Conservation (phyloP, 2,797 vertebrate species). For the Odontamblyopus rebecca region DNA sequence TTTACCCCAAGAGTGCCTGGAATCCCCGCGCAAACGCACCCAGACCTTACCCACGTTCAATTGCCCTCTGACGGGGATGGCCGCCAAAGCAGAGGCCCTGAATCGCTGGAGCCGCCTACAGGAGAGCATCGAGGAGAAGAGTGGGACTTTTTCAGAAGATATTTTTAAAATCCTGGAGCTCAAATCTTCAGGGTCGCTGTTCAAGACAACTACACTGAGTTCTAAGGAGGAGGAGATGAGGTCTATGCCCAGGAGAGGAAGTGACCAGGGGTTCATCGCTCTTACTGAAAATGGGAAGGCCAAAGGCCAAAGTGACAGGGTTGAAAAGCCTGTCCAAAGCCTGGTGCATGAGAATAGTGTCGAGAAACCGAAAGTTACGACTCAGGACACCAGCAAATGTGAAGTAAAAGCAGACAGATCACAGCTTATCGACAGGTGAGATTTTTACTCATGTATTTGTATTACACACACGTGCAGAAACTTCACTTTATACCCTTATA, state of each 20-base stretch:
- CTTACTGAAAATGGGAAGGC: constrained; percentile 21
- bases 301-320: constrained; percentile 24
- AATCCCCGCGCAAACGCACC: constrained; percentile 87
- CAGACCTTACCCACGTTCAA: constrained; percentile 89
- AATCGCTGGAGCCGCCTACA: constrained; percentile 71
- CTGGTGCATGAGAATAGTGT: neutral
- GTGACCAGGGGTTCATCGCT: constrained; percentile 36
- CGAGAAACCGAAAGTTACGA: constrained; percentile 6
- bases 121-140: constrained; percentile 67
- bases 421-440: constrained; percentile 79
- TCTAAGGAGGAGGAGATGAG: constrained; percentile 35
- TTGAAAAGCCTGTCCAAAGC: constrained; percentile 24
- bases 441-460: neutral
- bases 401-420: constrained; percentile 48
- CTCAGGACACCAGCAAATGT: constrained; percentile 36
- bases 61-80: constrained; percentile 58
- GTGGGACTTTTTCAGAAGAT: constrained; percentile 88
- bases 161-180: constrained; percentile 83
- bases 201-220: constrained; percentile 27
- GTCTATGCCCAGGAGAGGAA: constrained; percentile 30
- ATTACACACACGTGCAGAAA: no score
- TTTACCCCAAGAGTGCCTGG: constrained; percentile 61
- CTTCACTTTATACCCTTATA: no score
- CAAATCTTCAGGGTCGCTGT: constrained; percentile 60
- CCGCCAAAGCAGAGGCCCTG: constrained; percentile 55